phyloP scores from a whole-genome alignment of 2,888 invertebrate species.

The Agonopterix subpropinquella region DNA sequence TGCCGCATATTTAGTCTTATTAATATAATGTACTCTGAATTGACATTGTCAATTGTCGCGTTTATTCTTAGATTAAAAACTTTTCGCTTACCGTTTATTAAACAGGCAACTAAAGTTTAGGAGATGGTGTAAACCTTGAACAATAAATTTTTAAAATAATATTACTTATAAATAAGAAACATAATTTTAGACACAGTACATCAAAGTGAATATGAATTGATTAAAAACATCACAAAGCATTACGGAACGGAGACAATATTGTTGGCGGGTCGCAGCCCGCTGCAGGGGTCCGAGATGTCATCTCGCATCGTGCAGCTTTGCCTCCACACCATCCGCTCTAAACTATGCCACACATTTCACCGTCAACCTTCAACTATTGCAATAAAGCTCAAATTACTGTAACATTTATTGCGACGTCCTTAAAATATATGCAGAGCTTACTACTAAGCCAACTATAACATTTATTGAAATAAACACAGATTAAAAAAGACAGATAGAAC shows the following conservation, averaged over 20 bases:
- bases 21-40: too few species aligned
- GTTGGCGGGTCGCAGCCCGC: constrained; percentile 65
- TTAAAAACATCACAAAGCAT: constrained; percentile 67
- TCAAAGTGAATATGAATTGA: constrained; percentile 59
- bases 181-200: too few species aligned
- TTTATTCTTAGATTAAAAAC: too few species aligned
- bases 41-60: too few species aligned
- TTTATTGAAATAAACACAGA: constrained; percentile 65
- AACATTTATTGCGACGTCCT: constrained; percentile 15
- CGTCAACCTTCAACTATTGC: constrained; percentile 17
- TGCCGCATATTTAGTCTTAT: too few species aligned
- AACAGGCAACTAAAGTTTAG: too few species aligned
- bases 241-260: constrained; percentile 68
- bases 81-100: too few species aligned
- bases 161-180: too few species aligned
- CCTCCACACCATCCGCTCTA: constrained; percentile 41
- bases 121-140: too few species aligned
- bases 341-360: constrained; percentile 9
- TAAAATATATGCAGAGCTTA: constrained; percentile 40
- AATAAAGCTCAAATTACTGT: constrained; percentile 30
- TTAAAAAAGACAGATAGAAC: constrained; percentile 55
- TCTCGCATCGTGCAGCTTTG: constrained; percentile 69
- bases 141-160: too few species aligned
- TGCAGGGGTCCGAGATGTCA: constrained; percentile 70
- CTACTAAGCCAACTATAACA: constrained; percentile 38